phyloP scores from a whole-genome alignment of 2,888 invertebrate genomes.

The Axea sp. region DNA sequence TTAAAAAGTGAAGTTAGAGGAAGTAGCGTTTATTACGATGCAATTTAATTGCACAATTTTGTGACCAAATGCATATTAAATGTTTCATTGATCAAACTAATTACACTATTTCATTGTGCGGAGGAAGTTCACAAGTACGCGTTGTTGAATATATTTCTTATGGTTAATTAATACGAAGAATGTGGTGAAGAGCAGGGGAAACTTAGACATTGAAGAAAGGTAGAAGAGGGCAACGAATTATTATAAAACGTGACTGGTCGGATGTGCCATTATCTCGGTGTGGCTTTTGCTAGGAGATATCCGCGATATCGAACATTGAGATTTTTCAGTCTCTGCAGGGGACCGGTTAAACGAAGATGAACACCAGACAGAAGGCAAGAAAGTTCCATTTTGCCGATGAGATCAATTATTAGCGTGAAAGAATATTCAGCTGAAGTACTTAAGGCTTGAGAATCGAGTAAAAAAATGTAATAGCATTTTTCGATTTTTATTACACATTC shows the following conservation, averaged over 20 bases:
- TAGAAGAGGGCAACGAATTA: conserved; percentile 61
- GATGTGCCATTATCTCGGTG: conserved; percentile 63
- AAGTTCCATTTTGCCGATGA: conserved; percentile 47
- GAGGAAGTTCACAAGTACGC: conserved; percentile 25
- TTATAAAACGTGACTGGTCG: conserved; percentile 68
- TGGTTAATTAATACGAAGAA: conserved; percentile 58
- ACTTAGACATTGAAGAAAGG: not conserved
- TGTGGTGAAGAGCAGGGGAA: conserved; percentile 22
- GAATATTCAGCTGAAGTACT: conserved; percentile 32
- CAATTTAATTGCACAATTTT: conserved; percentile 28
- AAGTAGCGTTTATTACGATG: conserved; percentile 24
- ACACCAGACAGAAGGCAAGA: conserved; percentile 45
- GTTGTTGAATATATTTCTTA: conserved; percentile 51
- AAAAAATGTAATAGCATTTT: conserved; percentile 41
- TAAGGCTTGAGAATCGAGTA: conserved; percentile 32
- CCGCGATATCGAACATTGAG: conserved; percentile 61
- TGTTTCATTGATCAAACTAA: conserved; percentile 62
- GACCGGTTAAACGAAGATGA: conserved; percentile 56
- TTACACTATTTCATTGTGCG: conserved; percentile 40
- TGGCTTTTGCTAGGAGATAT: conserved; percentile 52
- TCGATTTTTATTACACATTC: conserved; percentile 42
- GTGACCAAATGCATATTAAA: conserved; percentile 26
- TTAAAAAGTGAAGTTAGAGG: conserved; percentile 17
- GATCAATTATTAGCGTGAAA: conserved; percentile 60
- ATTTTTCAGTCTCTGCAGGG: conserved; percentile 66